Percentiles rank a stretch among this genome's conserved stretches.
Conservation (phyloP, 37 sponge, comb jelly and placozoan genomes). For the Ianthella basta region DNA sequence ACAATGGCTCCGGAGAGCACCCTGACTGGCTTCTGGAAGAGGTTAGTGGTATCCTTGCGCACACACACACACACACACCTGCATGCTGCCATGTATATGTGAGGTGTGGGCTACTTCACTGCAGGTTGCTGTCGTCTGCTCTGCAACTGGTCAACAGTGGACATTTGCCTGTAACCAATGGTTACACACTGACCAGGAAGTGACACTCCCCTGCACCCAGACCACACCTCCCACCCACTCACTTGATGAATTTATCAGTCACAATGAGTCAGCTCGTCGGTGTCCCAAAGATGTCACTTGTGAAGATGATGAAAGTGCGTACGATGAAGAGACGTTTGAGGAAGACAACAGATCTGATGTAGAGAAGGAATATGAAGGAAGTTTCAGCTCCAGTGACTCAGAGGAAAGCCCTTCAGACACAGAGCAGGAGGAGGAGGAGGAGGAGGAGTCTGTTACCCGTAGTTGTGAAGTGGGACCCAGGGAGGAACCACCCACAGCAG, state of each 20-base stretch:
- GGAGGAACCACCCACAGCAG: background rate
- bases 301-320: background rate
- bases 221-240: background rate
- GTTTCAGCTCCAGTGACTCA: background rate
- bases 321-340: background rate
- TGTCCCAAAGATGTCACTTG: background rate
- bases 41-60: conserved; percentile 7
- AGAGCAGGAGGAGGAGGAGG: conserved; percentile 10
- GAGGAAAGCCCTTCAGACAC: background rate
- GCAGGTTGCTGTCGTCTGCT: conserved; percentile 48
- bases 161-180: conserved; percentile 76
- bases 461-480: background rate
- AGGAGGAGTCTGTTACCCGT: background rate
- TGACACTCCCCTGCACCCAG: background rate
- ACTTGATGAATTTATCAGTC: background rate
- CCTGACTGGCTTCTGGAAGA: conserved; percentile 74
- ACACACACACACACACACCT: background rate
- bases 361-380: background rate
- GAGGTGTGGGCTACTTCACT: background rate
- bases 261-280: background rate
- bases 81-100: conserved; percentile 14
- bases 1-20: conserved; percentile 74
- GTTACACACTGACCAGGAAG: conserved; percentile 60
- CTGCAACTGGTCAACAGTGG: conserved; percentile 58
- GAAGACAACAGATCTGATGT: background rate